Conservation (phyloP, 1,140 invertebrate species). For the Prorops nasuta region DNA sequence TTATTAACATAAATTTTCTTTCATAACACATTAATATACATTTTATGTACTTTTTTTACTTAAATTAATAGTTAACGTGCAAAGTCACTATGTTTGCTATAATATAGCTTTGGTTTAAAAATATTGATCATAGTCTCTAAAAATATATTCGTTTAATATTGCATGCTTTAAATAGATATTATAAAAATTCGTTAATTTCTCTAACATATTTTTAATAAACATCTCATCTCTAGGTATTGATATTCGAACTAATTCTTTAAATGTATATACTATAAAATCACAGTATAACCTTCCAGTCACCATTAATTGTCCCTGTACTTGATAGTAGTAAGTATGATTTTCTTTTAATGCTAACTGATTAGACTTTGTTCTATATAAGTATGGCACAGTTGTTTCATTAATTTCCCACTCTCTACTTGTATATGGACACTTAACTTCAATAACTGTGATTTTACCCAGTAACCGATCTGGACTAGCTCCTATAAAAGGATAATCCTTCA, state of each 20-base stretch:
- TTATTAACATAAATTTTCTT: too few species aligned
- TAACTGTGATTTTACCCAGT: slow-evolving; percentile 18
- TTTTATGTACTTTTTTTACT: too few species aligned
- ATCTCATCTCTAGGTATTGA: neutral
- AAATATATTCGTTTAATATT: neutral
- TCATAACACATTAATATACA: too few species aligned
- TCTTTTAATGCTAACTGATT: slow-evolving; percentile 4
- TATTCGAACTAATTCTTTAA: neutral
- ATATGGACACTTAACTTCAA: slow-evolving; percentile 17
- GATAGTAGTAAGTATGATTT: slow-evolving; percentile 20
- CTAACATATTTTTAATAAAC: neutral
- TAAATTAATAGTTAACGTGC: too few species aligned
- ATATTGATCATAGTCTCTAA: neutral
- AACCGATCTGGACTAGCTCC: slow-evolving; percentile 36
- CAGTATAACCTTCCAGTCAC: neutral
- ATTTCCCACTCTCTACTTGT: neutral
- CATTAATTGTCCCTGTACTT: slow-evolving; percentile 16
- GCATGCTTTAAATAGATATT: neutral
- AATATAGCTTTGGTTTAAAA: too few species aligned
- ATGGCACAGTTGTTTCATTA: neutral
- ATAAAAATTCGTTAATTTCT: neutral
- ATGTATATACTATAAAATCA: neutral
- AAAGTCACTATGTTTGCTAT: too few species aligned
- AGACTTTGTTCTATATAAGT: slow-evolving; percentile 1
- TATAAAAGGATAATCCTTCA: slow-evolving; percentile 24